These are phyloP conservation scores for Phorcus lineatus DNA, from an alignment of 2,888 invertebrate genomes.

Conservation along the genomic window DNA sequence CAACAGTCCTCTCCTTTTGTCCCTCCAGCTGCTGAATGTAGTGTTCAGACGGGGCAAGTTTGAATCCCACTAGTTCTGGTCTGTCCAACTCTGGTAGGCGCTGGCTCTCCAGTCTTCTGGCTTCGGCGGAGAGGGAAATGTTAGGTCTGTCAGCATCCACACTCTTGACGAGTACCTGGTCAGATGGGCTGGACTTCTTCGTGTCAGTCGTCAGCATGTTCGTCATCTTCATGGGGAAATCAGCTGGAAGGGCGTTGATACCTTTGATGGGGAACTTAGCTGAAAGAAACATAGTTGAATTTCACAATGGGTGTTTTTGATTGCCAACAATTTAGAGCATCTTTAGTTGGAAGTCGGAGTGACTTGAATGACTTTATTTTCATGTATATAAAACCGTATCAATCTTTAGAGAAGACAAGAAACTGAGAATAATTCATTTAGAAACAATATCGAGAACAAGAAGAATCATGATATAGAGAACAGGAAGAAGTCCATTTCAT, in stretches of 20 bases:
- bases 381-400: too few species aligned
- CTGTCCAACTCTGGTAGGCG: background rate
- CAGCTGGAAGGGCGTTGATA: background rate
- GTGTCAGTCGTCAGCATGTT: background rate
- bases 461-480: too few species aligned
- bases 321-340: too few species aligned
- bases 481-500: too few species aligned
- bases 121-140: background rate
- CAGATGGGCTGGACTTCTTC: background rate
- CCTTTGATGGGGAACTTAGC: background rate
- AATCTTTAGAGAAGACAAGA: too few species aligned
- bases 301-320: too few species aligned
- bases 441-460: too few species aligned
- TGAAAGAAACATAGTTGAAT: background rate
- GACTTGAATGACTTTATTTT: too few species aligned
- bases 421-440: too few species aligned
- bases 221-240: background rate
- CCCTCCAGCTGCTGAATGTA: background rate
- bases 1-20: background rate
- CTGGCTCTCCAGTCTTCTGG: background rate
- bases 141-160: background rate
- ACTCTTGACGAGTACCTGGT: background rate
- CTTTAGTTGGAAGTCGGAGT: too few species aligned
- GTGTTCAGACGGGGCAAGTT: background rate
- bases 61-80: conserved; percentile 1